Base-by-base conservation (phyloP, 2,797 vertebrate genomes). In the Nannoperca obscura region DNA sequence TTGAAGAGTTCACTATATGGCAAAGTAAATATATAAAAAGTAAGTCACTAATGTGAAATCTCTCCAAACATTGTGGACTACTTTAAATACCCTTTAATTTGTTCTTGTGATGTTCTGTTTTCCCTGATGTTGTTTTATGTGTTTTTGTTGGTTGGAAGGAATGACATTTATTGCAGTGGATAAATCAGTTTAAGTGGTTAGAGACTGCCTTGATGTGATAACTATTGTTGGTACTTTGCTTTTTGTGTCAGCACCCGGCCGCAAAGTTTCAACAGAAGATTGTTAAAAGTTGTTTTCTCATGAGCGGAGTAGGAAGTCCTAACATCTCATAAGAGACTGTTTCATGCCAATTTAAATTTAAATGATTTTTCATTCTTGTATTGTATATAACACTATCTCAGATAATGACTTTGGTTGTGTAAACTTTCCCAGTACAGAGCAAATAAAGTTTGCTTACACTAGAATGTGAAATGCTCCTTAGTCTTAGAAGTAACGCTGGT, bases 131-230 rank as follows among this genome's bases (percentile, higher is more conserved):
- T 58, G 40, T 57, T 70, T 74, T 42, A 69, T 69, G 53, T 55
- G 57, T 60, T 82, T 66, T 47, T 70, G 47, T 70, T 76, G 46
- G 36, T 74, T 44, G 52, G 20, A 70, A 71, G 30, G 24, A 85
- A 77, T 46, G 20, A n/a, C 17, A 44, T 76, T 82, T 76, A 84
- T 44, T 65, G 61, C 64, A 19, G 50, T 19, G 44, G 38, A 65
- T 70, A 76, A 78, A 85, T 80, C 71, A 50, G 0, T 12, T 1
- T 5, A 7, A 65, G 63, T 32, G 50, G 57, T 69, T 13, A 38
- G 15, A 80, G 19, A 62, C 55, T 22, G 53, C 10, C 46, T 61
- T 46, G 52, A 63, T 19, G 54, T 22, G 74, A 47, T 65, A 73
- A 77, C 13, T 55, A 76, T 53, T 20, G 14, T 17, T n/a, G 64